phyloP scores from a whole-genome alignment of 2,888 invertebrate genomes.

The Himalopsyche kuldschensis region DNA sequence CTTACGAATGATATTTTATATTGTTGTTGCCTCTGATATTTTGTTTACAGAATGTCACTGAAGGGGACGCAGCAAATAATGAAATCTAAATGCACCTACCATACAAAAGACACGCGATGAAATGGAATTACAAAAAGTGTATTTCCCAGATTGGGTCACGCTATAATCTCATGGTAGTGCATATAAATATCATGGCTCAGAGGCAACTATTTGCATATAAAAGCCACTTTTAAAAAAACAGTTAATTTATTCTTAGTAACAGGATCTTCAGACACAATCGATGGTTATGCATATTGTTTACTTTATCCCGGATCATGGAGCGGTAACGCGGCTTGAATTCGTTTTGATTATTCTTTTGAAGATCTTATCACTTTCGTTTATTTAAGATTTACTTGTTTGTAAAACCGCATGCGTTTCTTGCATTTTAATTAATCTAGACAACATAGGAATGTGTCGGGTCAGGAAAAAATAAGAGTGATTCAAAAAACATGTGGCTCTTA shows the following conservation, averaged over 20 bases:
- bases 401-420: too few relatives aligned
- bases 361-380: too few relatives aligned
- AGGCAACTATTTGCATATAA: slow-evolving; percentile 1
- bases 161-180: background rate
- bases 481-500: too few relatives aligned
- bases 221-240: background rate
- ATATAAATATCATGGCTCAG: slow-evolving; percentile 1
- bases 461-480: too few relatives aligned
- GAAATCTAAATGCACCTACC: slow-evolving; percentile 4
- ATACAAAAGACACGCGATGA: background rate
- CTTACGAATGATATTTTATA: too few relatives aligned
- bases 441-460: too few relatives aligned
- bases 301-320: background rate
- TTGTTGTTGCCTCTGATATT: too few relatives aligned
- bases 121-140: slow-evolving; percentile 16
- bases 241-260: slow-evolving; percentile 17
- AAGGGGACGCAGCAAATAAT: background rate
- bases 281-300: background rate
- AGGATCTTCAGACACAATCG: slow-evolving; percentile 23
- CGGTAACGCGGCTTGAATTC: too few relatives aligned
- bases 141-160: slow-evolving; percentile 16
- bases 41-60: too few relatives aligned
- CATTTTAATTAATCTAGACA: too few relatives aligned
- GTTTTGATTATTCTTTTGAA: too few relatives aligned
- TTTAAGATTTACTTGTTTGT: too few relatives aligned